These are phyloP conservation scores for Cephus runcator DNA, from an alignment of 2,888 invertebrate genomes.

Conservation along the genomic window DNA sequence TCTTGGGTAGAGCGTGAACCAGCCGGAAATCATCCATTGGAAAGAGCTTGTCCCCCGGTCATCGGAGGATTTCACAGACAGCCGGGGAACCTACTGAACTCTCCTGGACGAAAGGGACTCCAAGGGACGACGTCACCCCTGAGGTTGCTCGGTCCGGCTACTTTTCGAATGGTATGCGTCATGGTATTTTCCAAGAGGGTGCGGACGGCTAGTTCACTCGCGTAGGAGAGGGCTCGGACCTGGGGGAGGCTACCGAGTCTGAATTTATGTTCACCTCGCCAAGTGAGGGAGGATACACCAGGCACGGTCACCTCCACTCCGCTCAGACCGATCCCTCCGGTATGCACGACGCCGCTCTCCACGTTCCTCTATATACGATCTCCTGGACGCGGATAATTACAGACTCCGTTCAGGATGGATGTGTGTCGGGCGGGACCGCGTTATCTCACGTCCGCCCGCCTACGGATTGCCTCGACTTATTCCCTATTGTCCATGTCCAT, in stretches of 20 bases:
- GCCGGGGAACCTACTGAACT: background rate
- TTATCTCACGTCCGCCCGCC: constrained; percentile 48
- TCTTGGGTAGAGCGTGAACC: background rate
- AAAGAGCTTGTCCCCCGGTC: background rate
- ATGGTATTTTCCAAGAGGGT: constrained; percentile 15
- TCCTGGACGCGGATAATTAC: constrained; percentile 54
- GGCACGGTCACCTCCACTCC: background rate
- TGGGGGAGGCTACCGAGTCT: constrained; percentile 29
- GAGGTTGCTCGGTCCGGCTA: background rate
- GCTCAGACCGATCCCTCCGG: background rate
- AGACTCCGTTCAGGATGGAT: constrained; percentile 51
- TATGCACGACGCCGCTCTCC: constrained; percentile 3
- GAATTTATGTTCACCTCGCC: constrained; percentile 37
- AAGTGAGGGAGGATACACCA: constrained; percentile 26
- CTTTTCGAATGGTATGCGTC: background rate
- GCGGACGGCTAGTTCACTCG: constrained; percentile 6
- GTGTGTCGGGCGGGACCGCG: constrained; percentile 50
- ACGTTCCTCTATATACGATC: constrained; percentile 23
- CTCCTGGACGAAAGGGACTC: background rate
- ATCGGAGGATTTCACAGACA: background rate
- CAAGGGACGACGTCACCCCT: background rate
- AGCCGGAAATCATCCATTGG: background rate
- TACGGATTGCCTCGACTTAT: constrained; percentile 37
- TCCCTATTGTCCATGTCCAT: constrained; percentile 24
- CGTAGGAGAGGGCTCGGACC: background rate